A percentile compares a stretch with the other conserved stretches of the same genome.
These are phyloP conservation scores for Leptinotarsa juncta DNA, from an alignment of 2,888 invertebrate genomes.

Conservation along the genomic window DNA sequence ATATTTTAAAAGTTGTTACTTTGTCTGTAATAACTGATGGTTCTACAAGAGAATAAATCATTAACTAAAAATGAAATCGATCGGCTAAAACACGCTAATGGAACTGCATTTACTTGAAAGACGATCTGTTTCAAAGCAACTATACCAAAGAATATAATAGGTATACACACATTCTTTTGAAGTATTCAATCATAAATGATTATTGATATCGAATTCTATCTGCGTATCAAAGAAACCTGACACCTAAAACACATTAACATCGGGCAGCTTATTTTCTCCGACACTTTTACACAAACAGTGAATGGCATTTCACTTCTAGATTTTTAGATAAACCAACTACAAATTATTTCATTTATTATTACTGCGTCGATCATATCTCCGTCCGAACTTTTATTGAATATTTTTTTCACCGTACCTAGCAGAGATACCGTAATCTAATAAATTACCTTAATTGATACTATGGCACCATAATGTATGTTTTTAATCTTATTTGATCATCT, in stretches of 20 bases:
- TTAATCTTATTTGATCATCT: conserved; percentile 40
- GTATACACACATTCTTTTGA: background rate
- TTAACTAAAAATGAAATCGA: too few relatives aligned
- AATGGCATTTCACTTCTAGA: conserved; percentile 35
- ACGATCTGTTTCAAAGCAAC: too few relatives aligned
- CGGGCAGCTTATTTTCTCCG: conserved; percentile 13
- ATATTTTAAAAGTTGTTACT: too few relatives aligned
- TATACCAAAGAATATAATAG: too few relatives aligned
- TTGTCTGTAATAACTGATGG: too few relatives aligned
- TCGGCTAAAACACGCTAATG: too few relatives aligned
- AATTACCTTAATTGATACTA: conserved; percentile 38
- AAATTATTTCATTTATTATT: conserved; percentile 40
- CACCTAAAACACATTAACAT: conserved; percentile 16
- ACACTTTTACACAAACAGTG: conserved; percentile 31
- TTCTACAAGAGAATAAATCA: too few relatives aligned
- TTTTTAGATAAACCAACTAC: conserved; percentile 33
- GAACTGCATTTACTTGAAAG: too few relatives aligned
- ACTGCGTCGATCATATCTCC: conserved; percentile 33
- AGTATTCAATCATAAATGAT: background rate
- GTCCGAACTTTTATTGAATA: conserved; percentile 38
- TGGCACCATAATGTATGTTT: conserved; percentile 34
- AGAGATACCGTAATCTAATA: conserved; percentile 40
- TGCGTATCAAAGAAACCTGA: background rate
- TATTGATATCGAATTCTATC: background rate
- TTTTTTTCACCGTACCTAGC: conserved; percentile 25